phyloP scores from a whole-genome alignment of 1,140 invertebrate genomes.

The Camponotus pennsylvanicus region DNA sequence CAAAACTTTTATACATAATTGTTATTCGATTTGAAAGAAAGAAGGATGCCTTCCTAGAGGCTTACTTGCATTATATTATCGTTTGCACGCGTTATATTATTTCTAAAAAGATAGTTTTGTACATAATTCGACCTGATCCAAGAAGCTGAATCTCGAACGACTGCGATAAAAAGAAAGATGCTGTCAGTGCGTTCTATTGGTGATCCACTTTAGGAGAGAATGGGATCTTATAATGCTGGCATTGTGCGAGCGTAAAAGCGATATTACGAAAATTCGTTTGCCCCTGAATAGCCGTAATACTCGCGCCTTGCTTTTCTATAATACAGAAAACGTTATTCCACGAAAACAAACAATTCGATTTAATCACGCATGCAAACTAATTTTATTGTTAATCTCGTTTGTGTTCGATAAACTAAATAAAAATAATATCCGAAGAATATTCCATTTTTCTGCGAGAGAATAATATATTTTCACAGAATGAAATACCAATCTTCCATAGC shows the following conservation, averaged over 20 bases:
- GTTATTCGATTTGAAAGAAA: not conserved
- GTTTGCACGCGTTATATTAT: not conserved
- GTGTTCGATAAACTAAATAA: not conserved
- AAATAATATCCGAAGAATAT: constrained; percentile 16
- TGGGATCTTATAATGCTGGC: constrained; percentile 66
- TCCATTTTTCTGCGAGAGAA: not conserved
- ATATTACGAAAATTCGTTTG: constrained; percentile 74
- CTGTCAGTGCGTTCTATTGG: constrained; percentile 56
- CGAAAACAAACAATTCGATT: constrained; percentile 37
- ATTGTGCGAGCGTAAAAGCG: constrained; percentile 66
- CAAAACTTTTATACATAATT: constrained; percentile 11
- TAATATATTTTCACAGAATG: constrained; percentile 25
- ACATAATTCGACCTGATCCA: constrained; percentile 2
- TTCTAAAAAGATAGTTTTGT: not conserved
- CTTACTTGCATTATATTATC: not conserved
- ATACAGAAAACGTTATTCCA: constrained; percentile 52
- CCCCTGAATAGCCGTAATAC: constrained; percentile 64
- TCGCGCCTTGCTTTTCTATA: constrained; percentile 45
- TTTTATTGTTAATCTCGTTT: not conserved
- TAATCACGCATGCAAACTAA: not conserved
- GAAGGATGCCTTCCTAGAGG: too few species aligned
- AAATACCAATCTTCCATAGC: not conserved
- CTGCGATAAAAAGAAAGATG: constrained; percentile 36
- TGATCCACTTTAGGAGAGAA: constrained; percentile 63
- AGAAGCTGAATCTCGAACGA: constrained; percentile 40